Conservation (phyloP, 2,797 vertebrate genomes). For the Morelia viridis region DNA sequence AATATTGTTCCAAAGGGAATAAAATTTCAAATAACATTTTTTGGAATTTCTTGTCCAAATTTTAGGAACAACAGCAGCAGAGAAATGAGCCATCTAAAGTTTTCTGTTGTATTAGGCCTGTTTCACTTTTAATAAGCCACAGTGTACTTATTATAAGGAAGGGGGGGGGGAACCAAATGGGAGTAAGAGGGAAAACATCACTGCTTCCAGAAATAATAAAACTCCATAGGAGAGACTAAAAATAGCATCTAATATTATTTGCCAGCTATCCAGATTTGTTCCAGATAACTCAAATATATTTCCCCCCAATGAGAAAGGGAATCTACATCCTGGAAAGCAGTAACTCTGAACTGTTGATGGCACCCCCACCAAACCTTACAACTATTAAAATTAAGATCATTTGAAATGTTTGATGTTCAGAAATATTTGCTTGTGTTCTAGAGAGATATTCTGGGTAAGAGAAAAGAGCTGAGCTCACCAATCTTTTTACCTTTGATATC, state of each 20-base stretch:
- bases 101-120: background rate
- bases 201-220: background rate
- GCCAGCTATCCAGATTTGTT: background rate
- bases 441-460: background rate
- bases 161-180: background rate
- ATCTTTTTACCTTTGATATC: background rate
- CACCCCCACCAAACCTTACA: background rate
- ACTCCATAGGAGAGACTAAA: background rate
- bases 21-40: background rate
- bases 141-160: constrained; percentile 2
- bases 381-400: background rate
- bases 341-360: background rate
- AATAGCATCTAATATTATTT: background rate
- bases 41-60: background rate
- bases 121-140: background rate
- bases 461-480: background rate
- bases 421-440: background rate
- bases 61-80: background rate
- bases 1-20: background rate
- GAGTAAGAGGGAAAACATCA: background rate
- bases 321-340: background rate
- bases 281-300: background rate
- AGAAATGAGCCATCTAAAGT: background rate
- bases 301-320: background rate
- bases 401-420: background rate